These are phyloP conservation scores for Tupiocoris notatus DNA, from an alignment of 2,888 invertebrate species.

Conservation along the genomic window DNA sequence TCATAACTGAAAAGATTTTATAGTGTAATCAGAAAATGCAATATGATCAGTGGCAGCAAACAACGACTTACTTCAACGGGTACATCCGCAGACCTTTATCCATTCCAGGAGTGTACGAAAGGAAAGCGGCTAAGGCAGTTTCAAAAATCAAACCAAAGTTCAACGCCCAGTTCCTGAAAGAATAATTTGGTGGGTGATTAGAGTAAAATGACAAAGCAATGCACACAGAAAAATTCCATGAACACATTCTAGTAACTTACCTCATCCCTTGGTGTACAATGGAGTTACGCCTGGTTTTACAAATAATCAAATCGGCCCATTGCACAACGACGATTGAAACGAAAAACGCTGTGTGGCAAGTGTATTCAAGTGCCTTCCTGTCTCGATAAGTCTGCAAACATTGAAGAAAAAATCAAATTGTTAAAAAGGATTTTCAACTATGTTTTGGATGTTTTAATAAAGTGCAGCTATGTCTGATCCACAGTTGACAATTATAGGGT, in stretches of 20 bases:
- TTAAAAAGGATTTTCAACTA: no score
- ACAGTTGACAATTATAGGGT: no score
- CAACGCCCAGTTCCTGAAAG: conserved; percentile 78
- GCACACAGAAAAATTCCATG: no score
- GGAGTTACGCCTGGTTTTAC: conserved; percentile 95
- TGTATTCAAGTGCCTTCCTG: conserved; percentile 92
- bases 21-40: no score
- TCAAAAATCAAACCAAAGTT: conserved; percentile 95
- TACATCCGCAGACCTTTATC: conserved; percentile 97
- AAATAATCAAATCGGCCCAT: conserved; percentile 97
- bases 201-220: not conserved
- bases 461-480: no score
- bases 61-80: conserved; percentile 79
- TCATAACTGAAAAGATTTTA: no score
- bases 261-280: conserved; percentile 97
- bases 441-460: no score
- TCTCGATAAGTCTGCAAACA: conserved; percentile 81
- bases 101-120: conserved; percentile 96
- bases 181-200: not conserved
- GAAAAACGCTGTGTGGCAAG: conserved; percentile 98
- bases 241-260: no score
- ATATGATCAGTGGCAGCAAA: no score
- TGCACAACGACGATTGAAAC: conserved; percentile 96
- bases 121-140: conserved; percentile 90
- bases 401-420: no score